Evolutionary conservation across 2,797 vertebrate genomes (phyloP), one percentile per base, ranked within the genome.

Genomic region (Thamnophis elegans): DNA sequence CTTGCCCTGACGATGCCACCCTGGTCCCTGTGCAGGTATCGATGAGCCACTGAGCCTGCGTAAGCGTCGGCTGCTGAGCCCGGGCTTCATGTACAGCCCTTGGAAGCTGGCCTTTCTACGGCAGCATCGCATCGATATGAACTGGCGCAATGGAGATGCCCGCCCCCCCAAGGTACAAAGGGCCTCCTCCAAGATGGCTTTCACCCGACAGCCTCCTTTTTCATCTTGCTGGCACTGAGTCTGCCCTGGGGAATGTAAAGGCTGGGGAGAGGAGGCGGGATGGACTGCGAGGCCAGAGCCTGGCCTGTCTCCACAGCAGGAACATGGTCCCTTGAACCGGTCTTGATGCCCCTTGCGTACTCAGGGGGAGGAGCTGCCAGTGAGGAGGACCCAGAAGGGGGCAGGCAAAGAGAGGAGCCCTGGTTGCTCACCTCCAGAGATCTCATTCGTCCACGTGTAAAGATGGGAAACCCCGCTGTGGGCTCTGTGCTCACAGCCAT

Each of bases 81-180:
- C 97, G 0, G 97, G 97, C 0, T 97, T 97, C 95, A 97, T 96
- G 95, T 97, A 97, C 95, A 97, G 97, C 90, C 97, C 97, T 53
- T 97, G 97, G 97, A 97, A 97, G 82, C 93, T 97, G 0, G 97
- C 97, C 32, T 97, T 97, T 92, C 92, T 97, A 91, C 93, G 97
- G 4, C 97, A 97, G 94, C 97, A 97, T 95, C 92, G 87, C 2
- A 97, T 97, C 0, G 96, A 97, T 91, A 96, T 96, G 94, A 97
- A 97, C 32, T 97, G 97, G 97, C 96, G 97, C 2, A 95, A 95
- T 0, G 97, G 97, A 36, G 97, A 97, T 28, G 95, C 97, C 18
- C 92, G 82, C 8, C 93, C 97, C 4, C 97, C 97, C 60, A 97
- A 97, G 97, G 97, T 97, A n/a, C 4, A 91, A 26, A 1, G 28